A percentile compares a stretch with the other conserved stretches of the same genome.
Evolutionary conservation across 2,113 vertebrate genomes (phyloP).

Genomic region (Recurvirostra avosetta): DNA sequence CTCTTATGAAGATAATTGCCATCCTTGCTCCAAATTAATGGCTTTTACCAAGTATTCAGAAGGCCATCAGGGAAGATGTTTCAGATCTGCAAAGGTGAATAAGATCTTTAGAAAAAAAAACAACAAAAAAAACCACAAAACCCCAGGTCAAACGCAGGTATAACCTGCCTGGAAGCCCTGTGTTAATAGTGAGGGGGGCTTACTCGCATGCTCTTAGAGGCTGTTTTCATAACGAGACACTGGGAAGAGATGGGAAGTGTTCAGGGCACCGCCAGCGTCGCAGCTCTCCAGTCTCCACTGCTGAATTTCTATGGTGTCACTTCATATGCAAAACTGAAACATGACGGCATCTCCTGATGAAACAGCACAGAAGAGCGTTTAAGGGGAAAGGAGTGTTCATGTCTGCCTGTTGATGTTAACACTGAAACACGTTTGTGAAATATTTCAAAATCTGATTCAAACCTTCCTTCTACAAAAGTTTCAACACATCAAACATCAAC

Average conservation of each 20-base stretch:
- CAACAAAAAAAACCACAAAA: neutral
- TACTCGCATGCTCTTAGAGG: fast-evolving
- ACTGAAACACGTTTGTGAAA: fast-evolving
- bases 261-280: neutral
- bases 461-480: neutral
- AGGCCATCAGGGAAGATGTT: neutral
- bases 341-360: fast-evolving
- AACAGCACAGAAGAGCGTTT: neutral
- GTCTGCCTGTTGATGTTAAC: neutral
- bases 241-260: neutral
- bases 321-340: fast-evolving
- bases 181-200: fast-evolving
- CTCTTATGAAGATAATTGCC: neutral
- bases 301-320: fast-evolving
- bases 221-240: neutral
- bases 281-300: neutral
- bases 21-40: neutral
- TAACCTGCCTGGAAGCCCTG: neutral
- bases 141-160: neutral
- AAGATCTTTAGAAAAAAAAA: neutral
- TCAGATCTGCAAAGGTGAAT: neutral
- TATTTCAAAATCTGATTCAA: neutral
- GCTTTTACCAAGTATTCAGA: neutral
- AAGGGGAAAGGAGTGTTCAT: neutral
- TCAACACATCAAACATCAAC: neutral